Conservation (phyloP, 2,113 vertebrate genomes). For the Elanus axillaris region DNA sequence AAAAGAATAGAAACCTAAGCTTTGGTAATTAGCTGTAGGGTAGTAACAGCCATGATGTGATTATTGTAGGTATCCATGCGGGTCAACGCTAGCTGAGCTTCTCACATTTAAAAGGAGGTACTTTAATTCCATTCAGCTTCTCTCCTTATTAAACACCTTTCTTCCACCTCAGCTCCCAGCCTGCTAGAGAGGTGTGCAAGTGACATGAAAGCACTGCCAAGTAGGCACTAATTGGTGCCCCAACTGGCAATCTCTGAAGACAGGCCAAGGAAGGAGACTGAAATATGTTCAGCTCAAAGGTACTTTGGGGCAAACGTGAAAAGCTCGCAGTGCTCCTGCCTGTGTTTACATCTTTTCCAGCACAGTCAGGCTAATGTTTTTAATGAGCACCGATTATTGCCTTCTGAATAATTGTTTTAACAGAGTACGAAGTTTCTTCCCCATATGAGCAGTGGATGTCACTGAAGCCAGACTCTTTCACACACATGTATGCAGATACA, state of each 20-base stretch:
- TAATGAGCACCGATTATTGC: background rate
- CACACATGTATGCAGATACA: accelerated
- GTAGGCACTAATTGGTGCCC: background rate
- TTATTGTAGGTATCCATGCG: background rate
- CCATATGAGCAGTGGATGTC: background rate
- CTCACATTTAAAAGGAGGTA: background rate
- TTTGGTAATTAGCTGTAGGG: background rate
- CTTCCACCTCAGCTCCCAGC: background rate
- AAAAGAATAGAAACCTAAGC: background rate
- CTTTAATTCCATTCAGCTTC: background rate
- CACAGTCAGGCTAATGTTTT: background rate
- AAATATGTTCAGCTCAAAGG: background rate
- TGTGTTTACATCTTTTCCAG: background rate
- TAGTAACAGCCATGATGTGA: background rate
- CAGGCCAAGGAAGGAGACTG: background rate
- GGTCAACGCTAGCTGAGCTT: background rate
- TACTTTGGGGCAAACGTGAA: background rate
- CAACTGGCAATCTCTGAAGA: background rate
- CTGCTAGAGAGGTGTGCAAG: background rate
- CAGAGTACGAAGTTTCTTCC: background rate
- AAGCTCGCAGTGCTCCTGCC: background rate
- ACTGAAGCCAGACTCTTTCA: background rate
- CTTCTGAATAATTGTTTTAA: background rate
- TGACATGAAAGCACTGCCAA: background rate
- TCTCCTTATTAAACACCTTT: background rate